phyloP scores from a whole-genome alignment of 2,797 vertebrate genomes.

The Anguilla megastoma region DNA sequence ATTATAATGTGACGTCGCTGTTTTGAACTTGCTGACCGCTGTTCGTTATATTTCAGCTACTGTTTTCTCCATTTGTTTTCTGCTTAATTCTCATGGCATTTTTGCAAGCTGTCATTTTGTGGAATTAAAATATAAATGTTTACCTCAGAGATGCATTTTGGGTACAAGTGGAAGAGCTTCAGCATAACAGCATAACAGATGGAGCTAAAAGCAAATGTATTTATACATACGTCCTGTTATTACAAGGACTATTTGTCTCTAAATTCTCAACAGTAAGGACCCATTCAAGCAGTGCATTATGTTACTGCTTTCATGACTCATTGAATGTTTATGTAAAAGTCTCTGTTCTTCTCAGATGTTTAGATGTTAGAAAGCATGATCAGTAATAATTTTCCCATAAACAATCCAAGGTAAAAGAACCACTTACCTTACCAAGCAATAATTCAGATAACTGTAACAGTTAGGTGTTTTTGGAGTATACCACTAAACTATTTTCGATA shows the following conservation, averaged over 20 bases:
- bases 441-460: conserved; percentile 1
- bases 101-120: conserved; percentile 44
- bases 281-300: conserved; percentile 28
- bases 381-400: no score
- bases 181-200: conserved; percentile 47
- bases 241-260: conserved; percentile 42
- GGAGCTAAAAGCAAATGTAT: conserved; percentile 51
- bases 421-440: background rate
- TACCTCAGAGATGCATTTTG: conserved; percentile 36
- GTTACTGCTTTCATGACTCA: conserved; percentile 35
- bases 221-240: conserved; percentile 53
- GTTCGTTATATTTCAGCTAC: background rate
- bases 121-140: conserved; percentile 23
- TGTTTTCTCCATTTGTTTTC: background rate
- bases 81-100: conserved; percentile 22
- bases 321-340: conserved; percentile 47
- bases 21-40: background rate
- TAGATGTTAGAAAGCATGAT: background rate
- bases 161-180: conserved; percentile 24
- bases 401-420: background rate
- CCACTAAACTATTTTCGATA: conserved; percentile 1
- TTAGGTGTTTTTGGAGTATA: background rate
- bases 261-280: conserved; percentile 41
- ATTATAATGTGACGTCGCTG: background rate
- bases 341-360: conserved; percentile 22